Percentiles rank a stretch among this genome's conserved stretches.
These are phyloP conservation scores for Punctoribates punctum DNA, from an alignment of 2,888 invertebrate species.

Conservation along the genomic window DNA sequence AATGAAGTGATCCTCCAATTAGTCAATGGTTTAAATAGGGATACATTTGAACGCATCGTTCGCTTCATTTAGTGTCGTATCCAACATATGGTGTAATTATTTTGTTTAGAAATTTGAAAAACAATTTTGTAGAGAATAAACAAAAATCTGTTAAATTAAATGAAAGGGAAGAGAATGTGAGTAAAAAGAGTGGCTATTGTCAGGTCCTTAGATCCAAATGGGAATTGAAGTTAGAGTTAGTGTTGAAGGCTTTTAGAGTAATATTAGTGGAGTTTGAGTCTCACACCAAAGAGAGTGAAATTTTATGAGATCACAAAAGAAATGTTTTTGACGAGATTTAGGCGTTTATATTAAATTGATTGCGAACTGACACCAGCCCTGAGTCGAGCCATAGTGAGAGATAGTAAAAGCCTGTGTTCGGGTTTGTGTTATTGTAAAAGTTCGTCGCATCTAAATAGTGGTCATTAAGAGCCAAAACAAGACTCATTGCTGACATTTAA, in stretches of 20 bases:
- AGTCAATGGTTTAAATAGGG: background rate
- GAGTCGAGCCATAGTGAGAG: background rate
- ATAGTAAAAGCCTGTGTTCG: background rate
- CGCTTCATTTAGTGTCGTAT: background rate
- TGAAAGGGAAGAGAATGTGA: background rate
- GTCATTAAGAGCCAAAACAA: slow-evolving; percentile 36
- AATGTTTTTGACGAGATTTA: slow-evolving; percentile 30
- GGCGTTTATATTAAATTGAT: slow-evolving; percentile 32
- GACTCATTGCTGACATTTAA: slow-evolving; percentile 30
- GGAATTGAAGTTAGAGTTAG: slow-evolving; percentile 11
- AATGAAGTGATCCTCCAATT: background rate
- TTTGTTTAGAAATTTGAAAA: background rate
- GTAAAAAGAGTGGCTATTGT: background rate
- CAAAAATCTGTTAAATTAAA: background rate
- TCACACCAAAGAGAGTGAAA: background rate
- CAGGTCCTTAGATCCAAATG: background rate
- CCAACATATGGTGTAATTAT: background rate
- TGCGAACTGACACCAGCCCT: background rate
- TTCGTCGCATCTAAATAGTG: slow-evolving; percentile 30
- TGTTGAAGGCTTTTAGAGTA: slow-evolving; percentile 28
- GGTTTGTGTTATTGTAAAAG: slow-evolving; percentile 29
- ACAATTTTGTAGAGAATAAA: background rate
- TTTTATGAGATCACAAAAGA: slow-evolving; percentile 25
- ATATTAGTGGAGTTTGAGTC: slow-evolving; percentile 24
- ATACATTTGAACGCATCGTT: background rate